phyloP scores from a whole-genome alignment of 2,888 invertebrate genomes.

The Drosophila infuscata region DNA sequence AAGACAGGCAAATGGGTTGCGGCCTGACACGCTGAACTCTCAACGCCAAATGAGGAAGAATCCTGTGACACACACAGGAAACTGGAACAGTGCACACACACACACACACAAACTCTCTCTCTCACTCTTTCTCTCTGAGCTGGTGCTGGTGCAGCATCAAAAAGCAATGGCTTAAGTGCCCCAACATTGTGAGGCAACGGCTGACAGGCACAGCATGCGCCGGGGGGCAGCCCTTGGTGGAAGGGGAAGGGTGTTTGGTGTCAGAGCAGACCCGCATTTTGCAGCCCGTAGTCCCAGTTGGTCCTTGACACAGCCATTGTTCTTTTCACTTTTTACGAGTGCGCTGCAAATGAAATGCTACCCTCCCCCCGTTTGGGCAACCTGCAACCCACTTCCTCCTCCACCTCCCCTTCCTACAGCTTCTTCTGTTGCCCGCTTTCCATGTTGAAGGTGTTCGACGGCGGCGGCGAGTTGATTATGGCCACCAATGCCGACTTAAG shows the following conservation, averaged over 20 bases:
- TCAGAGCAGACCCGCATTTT: constrained; percentile 39
- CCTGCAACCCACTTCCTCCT: not conserved
- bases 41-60: constrained; percentile 71
- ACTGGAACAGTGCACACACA: constrained; percentile 59
- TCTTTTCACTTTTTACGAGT: constrained; percentile 76
- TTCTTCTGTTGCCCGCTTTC: not conserved
- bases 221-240: constrained; percentile 2
- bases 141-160: constrained; percentile 57
- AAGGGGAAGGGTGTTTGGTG: not conserved
- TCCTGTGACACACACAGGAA: constrained; percentile 74
- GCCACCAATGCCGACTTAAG: constrained; percentile 72
- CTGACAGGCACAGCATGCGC: constrained; percentile 68
- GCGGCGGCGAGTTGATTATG: constrained; percentile 67
- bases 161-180: constrained; percentile 80
- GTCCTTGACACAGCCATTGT: constrained; percentile 68
- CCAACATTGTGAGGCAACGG: constrained; percentile 64
- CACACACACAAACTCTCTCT: too few relatives aligned
- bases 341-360: constrained; percentile 70
- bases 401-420: not conserved
- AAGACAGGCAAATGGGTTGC: constrained; percentile 70
- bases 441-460: constrained; percentile 66
- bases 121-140: not conserved
- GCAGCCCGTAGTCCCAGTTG: constrained; percentile 40
- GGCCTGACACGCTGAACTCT: constrained; percentile 78
- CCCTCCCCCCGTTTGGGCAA: not conserved